These are phyloP conservation scores for Drosophila limbata DNA, from an alignment of 2,888 invertebrate species.

Conservation along the genomic window DNA sequence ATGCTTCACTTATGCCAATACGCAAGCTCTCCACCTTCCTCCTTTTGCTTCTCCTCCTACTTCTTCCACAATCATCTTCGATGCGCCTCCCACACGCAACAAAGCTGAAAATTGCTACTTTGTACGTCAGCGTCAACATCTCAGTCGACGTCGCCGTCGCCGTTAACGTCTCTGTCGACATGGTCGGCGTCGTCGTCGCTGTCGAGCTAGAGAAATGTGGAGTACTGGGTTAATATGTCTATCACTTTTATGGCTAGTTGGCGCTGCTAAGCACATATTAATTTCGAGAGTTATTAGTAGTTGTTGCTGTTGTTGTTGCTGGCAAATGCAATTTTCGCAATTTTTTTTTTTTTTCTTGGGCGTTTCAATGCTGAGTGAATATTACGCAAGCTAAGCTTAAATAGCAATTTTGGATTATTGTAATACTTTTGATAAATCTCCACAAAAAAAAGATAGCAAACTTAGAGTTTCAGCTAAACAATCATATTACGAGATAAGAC, in stretches of 20 bases:
- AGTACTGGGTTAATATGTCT: slow-evolving; percentile 79
- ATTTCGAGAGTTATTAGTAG: slow-evolving; percentile 47
- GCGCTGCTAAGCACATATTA: slow-evolving; percentile 64
- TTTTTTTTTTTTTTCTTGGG: slow-evolving; percentile 5
- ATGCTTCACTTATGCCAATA: slow-evolving; percentile 69
- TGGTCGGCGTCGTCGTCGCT: slow-evolving; percentile 2
- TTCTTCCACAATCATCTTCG: background rate
- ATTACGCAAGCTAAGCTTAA: slow-evolving; percentile 35
- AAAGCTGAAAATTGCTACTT: slow-evolving; percentile 79
- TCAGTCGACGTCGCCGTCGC: slow-evolving; percentile 19
- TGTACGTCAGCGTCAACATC: slow-evolving; percentile 50
- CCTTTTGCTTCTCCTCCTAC: slow-evolving; percentile 6
- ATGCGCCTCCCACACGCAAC: slow-evolving; percentile 66
- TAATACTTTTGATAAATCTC: slow-evolving; percentile 1
- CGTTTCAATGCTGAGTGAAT: slow-evolving; percentile 5
- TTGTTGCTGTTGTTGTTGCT: slow-evolving; percentile 3
- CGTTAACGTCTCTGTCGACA: slow-evolving; percentile 1
- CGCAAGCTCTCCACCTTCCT: slow-evolving; percentile 1
- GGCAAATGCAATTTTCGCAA: slow-evolving; percentile 43
- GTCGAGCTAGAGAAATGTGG: slow-evolving; percentile 62
- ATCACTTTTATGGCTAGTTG: slow-evolving; percentile 77
- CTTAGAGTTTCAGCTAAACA: background rate
- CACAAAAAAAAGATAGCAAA: too few species aligned
- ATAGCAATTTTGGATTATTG: slow-evolving; percentile 1
- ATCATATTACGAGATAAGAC: background rate